A percentile compares a stretch with the other conserved stretches of the same genome.
phyloP scores from a whole-genome alignment of 1,140 invertebrate species.

The Lordiphosa mommai region DNA sequence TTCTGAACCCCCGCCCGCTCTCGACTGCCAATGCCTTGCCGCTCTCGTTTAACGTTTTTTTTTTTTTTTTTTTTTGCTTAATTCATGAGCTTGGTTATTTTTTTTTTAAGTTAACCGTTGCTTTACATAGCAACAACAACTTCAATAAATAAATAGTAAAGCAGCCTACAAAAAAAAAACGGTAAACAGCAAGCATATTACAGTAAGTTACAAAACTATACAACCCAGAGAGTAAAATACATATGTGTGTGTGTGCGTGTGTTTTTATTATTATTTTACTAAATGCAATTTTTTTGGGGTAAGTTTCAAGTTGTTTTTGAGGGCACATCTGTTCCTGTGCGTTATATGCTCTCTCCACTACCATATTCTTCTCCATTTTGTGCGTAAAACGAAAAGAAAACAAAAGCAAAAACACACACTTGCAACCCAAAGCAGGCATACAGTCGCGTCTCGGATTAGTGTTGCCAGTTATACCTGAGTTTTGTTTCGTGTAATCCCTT shows the following conservation, averaged over 20 bases:
- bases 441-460: conserved; percentile 34
- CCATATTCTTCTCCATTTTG: conserved; percentile 33
- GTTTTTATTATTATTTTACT: not conserved
- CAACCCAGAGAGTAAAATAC: not conserved
- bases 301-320: too few species aligned
- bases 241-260: conserved; percentile 16
- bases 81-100: conserved; percentile 9
- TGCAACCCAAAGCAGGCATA: conserved; percentile 36
- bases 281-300: too few species aligned
- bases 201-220: conserved; percentile 15
- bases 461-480: not conserved
- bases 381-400: conserved; percentile 7
- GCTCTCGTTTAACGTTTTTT: conserved; percentile 20
- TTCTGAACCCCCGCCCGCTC: conserved; percentile 7
- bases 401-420: conserved; percentile 24
- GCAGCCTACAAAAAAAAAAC: not conserved
- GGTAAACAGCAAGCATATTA: conserved; percentile 25
- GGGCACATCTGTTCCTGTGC: not conserved
- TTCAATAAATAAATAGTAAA: conserved; percentile 12
- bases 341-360: conserved; percentile 6
- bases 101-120: conserved; percentile 27
- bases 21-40: not conserved
- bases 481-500: not conserved
- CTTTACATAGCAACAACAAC: conserved; percentile 19
- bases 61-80: conserved; percentile 21